Evolutionary conservation across 2,797 vertebrate species (phyloP), one percentile per base, ranked within the genome.

Genomic region (Antrozous pallidus): DNA sequence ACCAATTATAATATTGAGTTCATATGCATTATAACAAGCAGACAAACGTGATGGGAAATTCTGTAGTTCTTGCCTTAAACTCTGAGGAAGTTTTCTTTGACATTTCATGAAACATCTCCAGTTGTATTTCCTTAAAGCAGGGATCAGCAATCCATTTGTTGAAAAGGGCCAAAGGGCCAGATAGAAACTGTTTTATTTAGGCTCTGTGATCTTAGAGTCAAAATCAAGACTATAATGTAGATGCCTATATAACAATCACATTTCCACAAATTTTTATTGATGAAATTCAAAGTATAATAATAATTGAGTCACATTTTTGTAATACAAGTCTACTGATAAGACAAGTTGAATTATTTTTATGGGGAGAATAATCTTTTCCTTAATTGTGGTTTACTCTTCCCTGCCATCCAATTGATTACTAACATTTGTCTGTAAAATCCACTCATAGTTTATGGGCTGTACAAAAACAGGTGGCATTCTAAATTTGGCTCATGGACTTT

Each of bases 221-320:
- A 58, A 96, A 91, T 83, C 33, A 77, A 87, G 40, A 18, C 56
- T 38, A 33, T 86, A 75, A 86, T 67, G 8, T 26, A 61, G 36
- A 92, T 71, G 63, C n/a, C 82, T 93, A 24, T 38, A 31, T 80
- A 88, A 47, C 3, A n/a, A 69, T 33, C 1, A 81, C 8, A 78
- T 85, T 90, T 86, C 24, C 31, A 75, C 22, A 58, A 20, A 9
- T 87, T 94, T 54, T 85, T 63, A 79, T 82, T 77, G 22, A 45
- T 74, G 42, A 49, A 90, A 75, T 95, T 94, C 11, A 71, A 93
- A 93, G 70, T 74, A 69, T 28, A 40, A 75, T 79, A 54, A 36
- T 56, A 81, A 88, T 49, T 70, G 26, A 65, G 24, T 75, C 28
- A 85, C 33, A 8, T 47, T 67, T 79, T 89, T 88, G 5, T 26